Evolutionary conservation across 1,140 invertebrate species (phyloP), one percentile per base, ranked within the genome.

Genomic region (Galendromus occidentalis): DNA sequence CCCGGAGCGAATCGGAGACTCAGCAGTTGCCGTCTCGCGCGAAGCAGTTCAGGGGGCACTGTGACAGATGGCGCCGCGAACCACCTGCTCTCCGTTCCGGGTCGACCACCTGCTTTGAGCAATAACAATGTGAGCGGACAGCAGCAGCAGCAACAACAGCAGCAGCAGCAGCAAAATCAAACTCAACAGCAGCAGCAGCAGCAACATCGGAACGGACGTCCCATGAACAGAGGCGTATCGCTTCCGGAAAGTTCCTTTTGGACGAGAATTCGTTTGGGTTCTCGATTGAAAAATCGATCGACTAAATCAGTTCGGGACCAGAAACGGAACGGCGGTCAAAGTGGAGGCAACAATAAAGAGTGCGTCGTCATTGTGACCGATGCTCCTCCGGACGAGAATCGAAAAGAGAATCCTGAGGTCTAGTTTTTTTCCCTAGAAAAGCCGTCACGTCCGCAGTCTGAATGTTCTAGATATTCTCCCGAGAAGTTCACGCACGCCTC

Each of bases 1-100:
- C 68, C 68, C 2, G 65, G 45, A 30, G 59, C 65, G 7, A 59
- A 59, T 59, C 51, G 51, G 25, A 59, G 33, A 9, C 51, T 20
- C 22, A 59, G 51, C 51, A 39, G 33, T 39, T 59, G 51, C 25
- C 14, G 14, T 6, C 25, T 25, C 51, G 51, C 25, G n/a, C 51
- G 51, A 25, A 25, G 51, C 51, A 17, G 25, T 17, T 29, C 14
- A 1, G 51, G 51, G 25, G 25, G 25, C 25, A 17, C 14, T 25
- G 28, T 4, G 7, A 33, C 25, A 14, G 51, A 59, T 59, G 51
- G 51, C 14, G 51, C 51, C 14, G 14, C 51, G 2, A 59, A 33
- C 51, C 51, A 59, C 33, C 14, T 59, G 22, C 51, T 59, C 25
- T 59, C 51, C 4, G 51, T 59, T 14, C 51, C 51, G 25, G 51